Evolutionary conservation across 2,113 vertebrate genomes (phyloP).

Genomic region (Mohoua ochrocephala): DNA sequence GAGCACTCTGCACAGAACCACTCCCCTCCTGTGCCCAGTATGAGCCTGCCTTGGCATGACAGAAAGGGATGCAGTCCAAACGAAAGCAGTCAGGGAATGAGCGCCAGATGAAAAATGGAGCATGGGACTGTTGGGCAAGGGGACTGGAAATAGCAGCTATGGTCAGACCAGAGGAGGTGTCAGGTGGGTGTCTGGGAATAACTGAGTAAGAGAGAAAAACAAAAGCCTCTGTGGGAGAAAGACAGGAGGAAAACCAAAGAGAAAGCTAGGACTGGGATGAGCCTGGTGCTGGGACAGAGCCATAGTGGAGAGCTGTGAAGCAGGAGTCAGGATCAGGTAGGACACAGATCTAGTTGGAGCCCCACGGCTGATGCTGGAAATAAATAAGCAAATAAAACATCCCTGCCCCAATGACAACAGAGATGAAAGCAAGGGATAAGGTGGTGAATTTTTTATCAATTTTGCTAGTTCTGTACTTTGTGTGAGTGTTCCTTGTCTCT

Average conservation of each 20-base stretch:
- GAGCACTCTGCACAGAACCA: background rate
- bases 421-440: background rate
- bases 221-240: background rate
- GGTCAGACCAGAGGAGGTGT: background rate
- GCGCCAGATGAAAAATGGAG: background rate
- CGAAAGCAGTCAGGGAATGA: background rate
- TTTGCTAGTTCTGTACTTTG: background rate
- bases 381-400: background rate
- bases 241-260: background rate
- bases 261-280: background rate
- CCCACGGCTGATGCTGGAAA: background rate
- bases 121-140: background rate
- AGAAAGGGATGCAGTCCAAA: background rate
- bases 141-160: background rate
- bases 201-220: background rate
- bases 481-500: background rate
- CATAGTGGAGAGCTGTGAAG: background rate
- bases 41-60: accelerated
- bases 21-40: background rate
- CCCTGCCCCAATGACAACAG: background rate
- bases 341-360: background rate
- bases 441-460: background rate
- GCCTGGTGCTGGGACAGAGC: background rate
- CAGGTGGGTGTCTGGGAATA: background rate
- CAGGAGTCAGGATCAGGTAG: background rate